Evolutionary conservation across 2,888 invertebrate species (phyloP).

Genomic region (Andricus curvator): DNA sequence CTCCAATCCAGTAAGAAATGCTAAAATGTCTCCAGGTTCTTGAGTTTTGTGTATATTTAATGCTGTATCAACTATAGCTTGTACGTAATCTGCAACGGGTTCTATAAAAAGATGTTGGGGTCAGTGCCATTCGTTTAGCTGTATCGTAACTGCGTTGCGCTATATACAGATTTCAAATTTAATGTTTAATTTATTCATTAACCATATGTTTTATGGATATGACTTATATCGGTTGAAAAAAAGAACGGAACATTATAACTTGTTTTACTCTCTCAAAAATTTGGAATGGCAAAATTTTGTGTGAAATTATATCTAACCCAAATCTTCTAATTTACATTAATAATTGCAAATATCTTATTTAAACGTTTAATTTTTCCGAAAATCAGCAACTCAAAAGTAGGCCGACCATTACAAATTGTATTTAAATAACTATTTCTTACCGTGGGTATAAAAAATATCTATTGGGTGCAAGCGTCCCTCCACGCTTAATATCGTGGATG

Average conservation of each 20-base stretch:
- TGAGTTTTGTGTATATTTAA: slow-evolving; percentile 93
- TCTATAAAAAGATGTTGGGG: slow-evolving; percentile 78
- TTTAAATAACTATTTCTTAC: slow-evolving; percentile 75
- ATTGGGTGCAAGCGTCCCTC: slow-evolving; percentile 94
- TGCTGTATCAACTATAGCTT: slow-evolving; percentile 91
- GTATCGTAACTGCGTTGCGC: background rate
- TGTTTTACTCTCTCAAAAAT: no score
- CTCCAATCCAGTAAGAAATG: slow-evolving; percentile 96
- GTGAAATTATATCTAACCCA: no score
- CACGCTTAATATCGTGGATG: slow-evolving; percentile 91
- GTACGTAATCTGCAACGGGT: slow-evolving; percentile 94
- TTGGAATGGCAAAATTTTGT: no score
- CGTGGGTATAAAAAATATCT: slow-evolving; percentile 88
- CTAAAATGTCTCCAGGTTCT: slow-evolving; percentile 91
- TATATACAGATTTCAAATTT: no score
- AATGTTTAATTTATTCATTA: no score
- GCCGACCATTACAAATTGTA: background rate
- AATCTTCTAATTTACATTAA: no score
- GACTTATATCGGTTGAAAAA: no score
- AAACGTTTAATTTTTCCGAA: background rate
- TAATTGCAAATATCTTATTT: no score
- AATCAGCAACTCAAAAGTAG: background rate
- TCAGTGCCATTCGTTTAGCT: slow-evolving; percentile 50
- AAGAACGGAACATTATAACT: no score
- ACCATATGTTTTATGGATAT: no score